Evolutionary conservation across 2,888 invertebrate species (phyloP), one percentile per base, ranked within the genome.

Genomic region (Lasioglossum vierecki): DNA sequence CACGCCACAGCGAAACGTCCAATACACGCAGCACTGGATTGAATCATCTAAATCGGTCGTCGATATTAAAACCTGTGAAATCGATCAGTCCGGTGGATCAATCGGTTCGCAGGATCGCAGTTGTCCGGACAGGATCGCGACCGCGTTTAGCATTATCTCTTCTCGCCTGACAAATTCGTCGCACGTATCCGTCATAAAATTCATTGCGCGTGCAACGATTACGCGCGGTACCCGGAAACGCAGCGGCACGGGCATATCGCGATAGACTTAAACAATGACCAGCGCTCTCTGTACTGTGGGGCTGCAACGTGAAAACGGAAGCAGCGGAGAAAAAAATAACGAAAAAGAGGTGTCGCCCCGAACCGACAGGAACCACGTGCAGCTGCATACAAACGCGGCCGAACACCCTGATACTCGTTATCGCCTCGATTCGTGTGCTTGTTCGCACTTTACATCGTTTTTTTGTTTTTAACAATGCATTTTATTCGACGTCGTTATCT

Each of bases 131-230:
- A 15, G 46, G 83, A 77, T 77, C 83, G 60, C 76, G 76, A 5
- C 30, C 60, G 60, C 60, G 60, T 60, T 30, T 35, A 49, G 60
- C 73, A 86, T 87, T 79, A 84, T 82, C 84, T 84, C 76, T 87
- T 87, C 70, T 79, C 84, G 79, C 80, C 71, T 78, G 82, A 89
- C 85, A 81, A 83, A 85, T 80, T 79, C 85, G 80, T 72, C 78
- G 79, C 83, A 82, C 86, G 90, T 86, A 80, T 88, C 80, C 80
- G 44, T 77, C 89, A 84, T 88, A 90, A 88, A 89, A 83, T 86
- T 86, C 86, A 86, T 90, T 84, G 90, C 76, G 77, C 80, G 83
- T 88, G 90, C 88, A 70, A 72, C 82, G 82, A 89, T 88, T 88
- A 83, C 80, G 75, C 81, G 80, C 81, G 80, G 83, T 78, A 41